Evolutionary conservation across 2,113 vertebrate species (phyloP), one percentile per base, ranked within the genome.

Genomic region (Recurvirostra avosetta): DNA sequence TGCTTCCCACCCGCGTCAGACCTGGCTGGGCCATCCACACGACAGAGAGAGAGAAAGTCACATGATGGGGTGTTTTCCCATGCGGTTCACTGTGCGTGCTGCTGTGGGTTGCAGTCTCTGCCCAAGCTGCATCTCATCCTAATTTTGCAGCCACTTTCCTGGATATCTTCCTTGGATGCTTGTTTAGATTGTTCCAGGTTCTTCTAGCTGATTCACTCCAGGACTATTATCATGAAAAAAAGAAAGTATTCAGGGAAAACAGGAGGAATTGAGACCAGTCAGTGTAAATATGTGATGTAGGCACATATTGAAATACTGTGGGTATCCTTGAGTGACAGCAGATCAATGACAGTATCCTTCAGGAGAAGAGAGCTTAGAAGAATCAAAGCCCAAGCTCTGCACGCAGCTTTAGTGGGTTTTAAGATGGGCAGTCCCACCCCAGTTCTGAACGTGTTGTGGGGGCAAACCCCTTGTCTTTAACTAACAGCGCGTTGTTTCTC

Each of bases 51-150:
- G 8, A 9, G 10, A 70, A 47, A 92, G 14, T 2, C 55, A 30
- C 30, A 5, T 0, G 19, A 36, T 30, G 72, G 21, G 50, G 4
- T 83, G 23, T 38, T 88, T 65, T 19, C 43, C 52, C 32, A 5
- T 10, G 16, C 2, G 4, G 19, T 20, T 56, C 3, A 0, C 80
- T 2, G 1, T 13, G 9, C 0, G 5, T 59, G 20, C 49, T 61
- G 17, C 59, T 71, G 67, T 1, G 6, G 41, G 34, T 40, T 88
- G 52, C 66, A 41, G 34, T 43, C 58, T 18, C 62, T 73, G 47
- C 29, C 38, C 27, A 43, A 66, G 36, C 47, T 89, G 27, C 61
- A 65, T 19, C 70, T 68, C 41, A 20, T 47, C 36, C n/a, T 30
- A 32, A 63, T 68, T 86, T 67, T 95, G 56, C 70, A 75, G 41